A percentile compares a stretch with the other conserved stretches of the same genome.
Evolutionary conservation across 2,888 invertebrate species (phyloP).

Genomic region (Hypomecis punctinalis): DNA sequence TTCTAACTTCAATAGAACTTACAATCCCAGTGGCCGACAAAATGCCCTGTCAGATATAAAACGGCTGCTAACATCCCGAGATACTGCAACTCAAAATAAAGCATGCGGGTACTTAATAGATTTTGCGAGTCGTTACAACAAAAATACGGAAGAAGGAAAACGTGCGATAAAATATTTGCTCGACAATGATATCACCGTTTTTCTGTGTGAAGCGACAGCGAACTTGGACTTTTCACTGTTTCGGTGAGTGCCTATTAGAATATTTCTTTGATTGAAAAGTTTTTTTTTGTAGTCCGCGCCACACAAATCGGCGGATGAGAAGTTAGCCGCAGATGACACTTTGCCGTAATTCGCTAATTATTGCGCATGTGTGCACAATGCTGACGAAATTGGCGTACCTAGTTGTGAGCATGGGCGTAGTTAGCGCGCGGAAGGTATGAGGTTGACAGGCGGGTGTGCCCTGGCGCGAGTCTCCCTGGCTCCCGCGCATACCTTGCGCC

Average conservation of each 20-base stretch:
- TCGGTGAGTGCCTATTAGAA: constrained; percentile 53
- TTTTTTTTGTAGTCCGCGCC: too few relatives aligned
- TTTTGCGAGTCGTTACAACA: constrained; percentile 66
- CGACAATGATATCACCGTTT: constrained; percentile 75
- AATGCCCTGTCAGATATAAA: constrained; percentile 77
- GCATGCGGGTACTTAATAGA: constrained; percentile 74
- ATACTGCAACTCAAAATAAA: constrained; percentile 70
- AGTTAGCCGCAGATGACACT: too few relatives aligned
- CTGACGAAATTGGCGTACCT: too few relatives aligned
- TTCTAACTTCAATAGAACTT: constrained; percentile 69
- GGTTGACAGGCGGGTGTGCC: too few relatives aligned
- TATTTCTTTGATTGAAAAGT: too few relatives aligned
- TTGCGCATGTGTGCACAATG: too few relatives aligned
- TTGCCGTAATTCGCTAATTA: too few relatives aligned
- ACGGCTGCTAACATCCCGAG: constrained; percentile 71
- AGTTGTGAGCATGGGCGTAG: too few relatives aligned
- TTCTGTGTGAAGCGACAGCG: constrained; percentile 76
- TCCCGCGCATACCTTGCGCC: too few relatives aligned
- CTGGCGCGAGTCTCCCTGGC: too few relatives aligned
- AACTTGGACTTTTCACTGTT: constrained; percentile 75
- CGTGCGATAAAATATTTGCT: constrained; percentile 70
- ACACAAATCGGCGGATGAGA: too few relatives aligned
- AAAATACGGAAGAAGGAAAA: constrained; percentile 61
- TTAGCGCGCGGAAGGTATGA: too few relatives aligned
- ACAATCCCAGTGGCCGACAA: constrained; percentile 71